Evolutionary conservation across 2,113 vertebrate species (phyloP).

Genomic region (Nothocercus julius): DNA sequence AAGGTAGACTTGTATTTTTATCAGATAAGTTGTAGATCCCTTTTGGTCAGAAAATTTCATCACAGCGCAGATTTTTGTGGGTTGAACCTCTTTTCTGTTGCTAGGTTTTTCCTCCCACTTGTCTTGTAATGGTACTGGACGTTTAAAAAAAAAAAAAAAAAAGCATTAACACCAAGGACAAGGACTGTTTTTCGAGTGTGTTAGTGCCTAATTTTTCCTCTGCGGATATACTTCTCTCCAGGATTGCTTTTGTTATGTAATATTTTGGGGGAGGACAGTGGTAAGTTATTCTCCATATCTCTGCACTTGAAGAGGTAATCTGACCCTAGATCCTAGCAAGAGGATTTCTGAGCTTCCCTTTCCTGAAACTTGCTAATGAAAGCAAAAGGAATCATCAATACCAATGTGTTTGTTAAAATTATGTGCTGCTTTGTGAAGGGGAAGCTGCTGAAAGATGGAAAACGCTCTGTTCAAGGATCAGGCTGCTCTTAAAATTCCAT

Average conservation of each 20-base stretch:
- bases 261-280: background rate
- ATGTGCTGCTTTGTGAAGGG: background rate
- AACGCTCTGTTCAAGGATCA: background rate
- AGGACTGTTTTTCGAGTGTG: background rate
- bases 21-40: background rate
- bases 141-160: too few species aligned
- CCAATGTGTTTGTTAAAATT: background rate
- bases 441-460: background rate
- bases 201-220: background rate
- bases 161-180: too few species aligned
- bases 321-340: background rate
- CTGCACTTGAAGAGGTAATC: background rate
- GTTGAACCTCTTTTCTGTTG: background rate
- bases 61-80: rapidly evolving
- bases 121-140: background rate
- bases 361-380: background rate
- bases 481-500: background rate
- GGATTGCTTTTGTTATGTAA: background rate
- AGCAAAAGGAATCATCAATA: background rate
- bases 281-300: background rate
- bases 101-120: background rate
- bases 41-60: background rate
- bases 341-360: background rate
- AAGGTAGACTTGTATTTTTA: background rate
- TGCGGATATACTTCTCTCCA: background rate